phyloP scores from a whole-genome alignment of 2,113 vertebrate genomes.

The Tinamus guttatus region DNA sequence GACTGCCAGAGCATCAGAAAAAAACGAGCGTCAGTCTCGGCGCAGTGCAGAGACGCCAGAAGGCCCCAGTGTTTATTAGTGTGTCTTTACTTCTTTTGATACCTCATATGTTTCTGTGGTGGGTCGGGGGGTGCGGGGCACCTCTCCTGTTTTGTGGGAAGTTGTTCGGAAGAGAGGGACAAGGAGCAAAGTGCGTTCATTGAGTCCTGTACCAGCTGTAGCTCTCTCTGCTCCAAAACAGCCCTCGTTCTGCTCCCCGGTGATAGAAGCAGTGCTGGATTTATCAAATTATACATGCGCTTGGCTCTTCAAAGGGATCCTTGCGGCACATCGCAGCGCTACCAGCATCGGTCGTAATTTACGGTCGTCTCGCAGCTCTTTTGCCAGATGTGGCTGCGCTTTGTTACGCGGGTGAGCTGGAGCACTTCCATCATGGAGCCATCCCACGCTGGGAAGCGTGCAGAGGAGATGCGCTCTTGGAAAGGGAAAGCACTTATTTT shows the following conservation, averaged over 20 bases:
- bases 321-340: neutral
- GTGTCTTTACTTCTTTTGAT: constrained; percentile 20
- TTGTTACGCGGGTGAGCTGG: constrained; percentile 42
- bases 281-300: constrained; percentile 1
- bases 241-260: accelerated
- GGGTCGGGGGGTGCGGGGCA: accelerated
- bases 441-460: neutral
- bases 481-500: neutral
- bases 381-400: constrained; percentile 55
- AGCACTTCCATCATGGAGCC: neutral
- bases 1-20: neutral
- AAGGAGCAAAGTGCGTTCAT: accelerated
- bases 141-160: constrained; percentile 11
- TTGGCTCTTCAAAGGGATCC: constrained; percentile 37
- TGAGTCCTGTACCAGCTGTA: neutral
- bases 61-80: neutral
- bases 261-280: neutral
- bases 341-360: neutral
- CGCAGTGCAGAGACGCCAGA: neutral
- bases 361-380: neutral
- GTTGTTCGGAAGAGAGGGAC: neutral
- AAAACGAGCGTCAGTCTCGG: neutral
- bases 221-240: accelerated
- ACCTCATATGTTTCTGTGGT: neutral
- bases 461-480: constrained; percentile 18